Percentiles rank a stretch among this genome's conserved stretches.
phyloP scores from a whole-genome alignment of 2,797 vertebrate genomes.

The Limosa lapponica region DNA sequence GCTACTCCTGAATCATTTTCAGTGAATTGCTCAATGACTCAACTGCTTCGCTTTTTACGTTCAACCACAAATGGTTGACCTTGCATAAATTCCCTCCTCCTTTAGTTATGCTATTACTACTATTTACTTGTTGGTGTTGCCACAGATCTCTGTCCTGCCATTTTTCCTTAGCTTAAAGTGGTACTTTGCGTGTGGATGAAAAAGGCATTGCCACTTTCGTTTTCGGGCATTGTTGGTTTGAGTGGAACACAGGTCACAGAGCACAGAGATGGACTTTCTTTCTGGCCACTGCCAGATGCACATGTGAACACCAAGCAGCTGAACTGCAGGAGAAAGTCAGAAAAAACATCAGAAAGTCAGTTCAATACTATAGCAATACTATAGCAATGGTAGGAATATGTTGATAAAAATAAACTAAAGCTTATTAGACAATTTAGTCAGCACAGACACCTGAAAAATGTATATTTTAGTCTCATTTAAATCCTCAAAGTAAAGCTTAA shows the following conservation, averaged over 20 bases:
- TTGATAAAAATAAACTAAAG: neutral
- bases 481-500: neutral
- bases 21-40: neutral
- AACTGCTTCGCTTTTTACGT: neutral
- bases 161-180: neutral
- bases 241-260: neutral
- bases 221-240: neutral
- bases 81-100: neutral
- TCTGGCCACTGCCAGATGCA: neutral
- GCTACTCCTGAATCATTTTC: neutral
- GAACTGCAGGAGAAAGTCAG: neutral
- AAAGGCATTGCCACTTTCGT: neutral
- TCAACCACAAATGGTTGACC: rapidly evolving
- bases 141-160: neutral
- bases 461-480: neutral
- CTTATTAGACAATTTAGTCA: neutral
- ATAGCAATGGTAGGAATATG: neutral
- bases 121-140: neutral
- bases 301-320: neutral
- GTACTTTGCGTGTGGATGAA: neutral
- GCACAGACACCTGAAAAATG: neutral
- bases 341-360: neutral
- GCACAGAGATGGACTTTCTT: neutral
- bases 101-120: neutral
- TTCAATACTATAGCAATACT: neutral